phyloP scores from a whole-genome alignment of 2,888 invertebrate genomes.

The Caprella mutica region DNA sequence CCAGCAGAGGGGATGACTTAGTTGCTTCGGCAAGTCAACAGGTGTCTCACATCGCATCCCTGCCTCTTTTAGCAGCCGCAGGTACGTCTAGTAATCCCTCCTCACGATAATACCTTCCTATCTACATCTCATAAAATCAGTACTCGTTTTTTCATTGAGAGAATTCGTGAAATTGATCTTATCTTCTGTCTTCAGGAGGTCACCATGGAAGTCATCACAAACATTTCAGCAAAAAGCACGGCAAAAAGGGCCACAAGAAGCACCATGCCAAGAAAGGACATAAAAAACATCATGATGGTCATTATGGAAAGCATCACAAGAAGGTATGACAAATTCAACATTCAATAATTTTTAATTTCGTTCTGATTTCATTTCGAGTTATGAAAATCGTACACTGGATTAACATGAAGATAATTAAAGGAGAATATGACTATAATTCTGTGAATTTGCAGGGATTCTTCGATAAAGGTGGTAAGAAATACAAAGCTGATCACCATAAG shows the following conservation, averaged over 20 bases:
- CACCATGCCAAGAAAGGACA: constrained; percentile 16
- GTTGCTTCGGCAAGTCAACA: constrained; percentile 8
- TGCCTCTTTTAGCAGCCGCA: constrained; percentile 2
- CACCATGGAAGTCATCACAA: constrained; percentile 5
- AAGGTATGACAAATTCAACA: background rate
- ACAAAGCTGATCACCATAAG: constrained; percentile 23
- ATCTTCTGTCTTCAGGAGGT: background rate
- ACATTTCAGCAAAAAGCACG: constrained; percentile 9
- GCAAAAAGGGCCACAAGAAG: constrained; percentile 16
- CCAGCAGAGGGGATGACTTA: background rate
- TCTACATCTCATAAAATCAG: too few species aligned
- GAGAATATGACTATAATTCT: too few species aligned
- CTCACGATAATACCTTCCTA: too few species aligned
- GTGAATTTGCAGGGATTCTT: constrained; percentile 15
- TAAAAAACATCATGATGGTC: constrained; percentile 10
- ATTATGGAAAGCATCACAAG: constrained; percentile 9
- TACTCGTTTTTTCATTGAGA: too few species aligned
- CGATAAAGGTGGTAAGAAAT: constrained; percentile 16
- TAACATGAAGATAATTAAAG: too few species aligned
- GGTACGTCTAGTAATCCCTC: too few species aligned
- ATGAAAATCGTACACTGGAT: too few species aligned
- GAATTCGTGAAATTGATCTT: too few species aligned
- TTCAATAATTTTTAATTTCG: too few species aligned
- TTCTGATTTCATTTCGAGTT: too few species aligned
- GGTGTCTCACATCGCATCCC: constrained; percentile 11